Evolutionary conservation across 2,797 vertebrate genomes (phyloP), one percentile per base, ranked within the genome.

Genomic region (Gadopsis bispinosus): DNA sequence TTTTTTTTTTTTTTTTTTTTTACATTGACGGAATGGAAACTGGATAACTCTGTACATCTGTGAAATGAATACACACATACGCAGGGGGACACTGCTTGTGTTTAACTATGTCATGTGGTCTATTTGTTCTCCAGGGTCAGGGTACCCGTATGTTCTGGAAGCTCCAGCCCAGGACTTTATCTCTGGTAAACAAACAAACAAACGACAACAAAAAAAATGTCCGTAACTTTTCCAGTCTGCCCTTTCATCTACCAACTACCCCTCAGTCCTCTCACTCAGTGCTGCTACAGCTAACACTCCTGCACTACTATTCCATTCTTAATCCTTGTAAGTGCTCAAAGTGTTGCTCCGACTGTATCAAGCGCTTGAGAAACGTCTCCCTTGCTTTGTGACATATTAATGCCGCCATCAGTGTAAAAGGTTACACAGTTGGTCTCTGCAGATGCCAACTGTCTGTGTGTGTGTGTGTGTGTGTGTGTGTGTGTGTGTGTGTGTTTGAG

Each of bases 61-160:
- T 35, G 22, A 31, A 65, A 69, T 35, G 43, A 17, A 69, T 7
- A 71, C 62, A 59, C 37, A 48, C 4, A 69, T 22, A 60, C 9
- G 55, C 14, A 35, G 8, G 9, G 16, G 10, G 0, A 66, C 71
- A 20, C 45, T 76, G 67, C 69, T 73, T 73, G 63, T 87, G 58
- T 85, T 80, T 93, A 93, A 94, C 77, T 39, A 10, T 93, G 69
- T 89, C 26, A 45, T 91, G 65, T 91, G 91, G 83, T 91, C 72
- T 92, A 83, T 94, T 83, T 94, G 84, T 93, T 80, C 93, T 92
- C 87, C 87, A 94, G 93, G 92, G 86, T 92, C 77, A 93, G 94
- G 94, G 86, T 95, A 92, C 77, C 91, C 92, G 45, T 95, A 94
- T 90, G 90, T 93, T 87, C 91, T 95, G 90, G 86, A 93, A 56